These are phyloP conservation scores for Lacerta bilineata DNA, from an alignment of 2,797 vertebrate genomes.

Conservation along the genomic window DNA sequence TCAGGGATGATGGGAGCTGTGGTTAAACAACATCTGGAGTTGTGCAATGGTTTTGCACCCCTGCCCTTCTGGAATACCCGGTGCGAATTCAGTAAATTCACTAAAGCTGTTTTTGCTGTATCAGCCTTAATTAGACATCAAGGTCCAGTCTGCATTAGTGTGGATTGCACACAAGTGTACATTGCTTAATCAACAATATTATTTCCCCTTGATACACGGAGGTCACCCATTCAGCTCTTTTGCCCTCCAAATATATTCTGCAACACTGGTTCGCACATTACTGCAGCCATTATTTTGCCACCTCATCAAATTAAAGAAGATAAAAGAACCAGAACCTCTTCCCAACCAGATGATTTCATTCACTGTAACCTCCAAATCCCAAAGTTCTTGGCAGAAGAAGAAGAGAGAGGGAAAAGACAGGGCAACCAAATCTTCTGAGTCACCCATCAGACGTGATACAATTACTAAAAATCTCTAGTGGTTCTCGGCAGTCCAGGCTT, in stretches of 20 bases:
- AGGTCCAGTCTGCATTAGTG: too few relatives aligned
- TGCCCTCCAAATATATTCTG: background rate
- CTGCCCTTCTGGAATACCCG: background rate
- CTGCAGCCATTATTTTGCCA: background rate
- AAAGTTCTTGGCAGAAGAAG: conserved; percentile 37
- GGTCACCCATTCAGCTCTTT: background rate
- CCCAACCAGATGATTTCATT: conserved; percentile 1
- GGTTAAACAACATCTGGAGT: too few relatives aligned
- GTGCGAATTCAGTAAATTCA: background rate
- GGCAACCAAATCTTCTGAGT: conserved; percentile 50
- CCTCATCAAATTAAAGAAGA: background rate
- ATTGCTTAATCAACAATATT: background rate
- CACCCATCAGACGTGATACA: conserved; percentile 18
- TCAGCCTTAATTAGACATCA: background rate
- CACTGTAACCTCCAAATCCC: conserved; percentile 8
- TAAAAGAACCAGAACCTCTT: conserved; percentile 1
- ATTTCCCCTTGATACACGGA: background rate
- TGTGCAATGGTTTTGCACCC: too few relatives aligned
- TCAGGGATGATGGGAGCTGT: too few relatives aligned
- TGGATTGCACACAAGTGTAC: background rate
- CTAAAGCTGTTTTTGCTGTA: background rate
- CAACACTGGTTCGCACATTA: background rate
- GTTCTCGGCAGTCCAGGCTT: conserved; percentile 6
- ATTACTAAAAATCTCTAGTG: conserved; percentile 31
- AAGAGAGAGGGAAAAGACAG: background rate